These are phyloP conservation scores for Schizaphis graminum DNA, from an alignment of 2,888 invertebrate genomes.

Conservation along the genomic window DNA sequence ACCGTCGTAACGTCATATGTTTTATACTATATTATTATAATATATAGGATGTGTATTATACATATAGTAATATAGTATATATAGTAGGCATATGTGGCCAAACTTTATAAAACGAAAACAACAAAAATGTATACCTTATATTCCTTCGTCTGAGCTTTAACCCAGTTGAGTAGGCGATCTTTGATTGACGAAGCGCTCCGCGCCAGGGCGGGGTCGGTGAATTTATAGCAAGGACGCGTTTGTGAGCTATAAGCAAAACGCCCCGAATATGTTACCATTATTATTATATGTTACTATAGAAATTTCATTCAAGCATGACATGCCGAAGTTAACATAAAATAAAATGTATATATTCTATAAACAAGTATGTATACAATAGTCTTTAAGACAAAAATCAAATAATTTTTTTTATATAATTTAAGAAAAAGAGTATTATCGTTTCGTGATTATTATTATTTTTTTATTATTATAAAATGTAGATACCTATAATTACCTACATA, in stretches of 20 bases:
- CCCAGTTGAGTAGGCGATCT: slow-evolving; percentile 97
- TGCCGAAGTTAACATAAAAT: slow-evolving; percentile 33
- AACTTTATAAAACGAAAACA: slow-evolving; percentile 25
- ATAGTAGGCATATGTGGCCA: neutral
- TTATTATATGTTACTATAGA: slow-evolving; percentile 42
- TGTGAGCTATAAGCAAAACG: slow-evolving; percentile 70
- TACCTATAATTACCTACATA: neutral
- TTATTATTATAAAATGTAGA: neutral
- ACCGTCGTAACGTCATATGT: neutral
- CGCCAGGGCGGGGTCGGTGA: slow-evolving; percentile 90
- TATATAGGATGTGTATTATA: neutral
- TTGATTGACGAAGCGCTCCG: slow-evolving; percentile 95
- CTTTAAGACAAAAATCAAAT: neutral
- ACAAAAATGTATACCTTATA: slow-evolving; percentile 84
- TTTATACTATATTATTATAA: neutral
- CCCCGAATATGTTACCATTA: slow-evolving; percentile 62
- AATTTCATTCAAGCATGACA: slow-evolving; percentile 49
- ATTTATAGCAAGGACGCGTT: slow-evolving; percentile 86
- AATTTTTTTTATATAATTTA: neutral
- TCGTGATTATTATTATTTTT: neutral
- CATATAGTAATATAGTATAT: neutral
- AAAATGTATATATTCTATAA: neutral
- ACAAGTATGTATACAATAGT: neutral
- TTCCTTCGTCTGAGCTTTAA: slow-evolving; percentile 96
- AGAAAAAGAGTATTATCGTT: neutral